Evolutionary conservation across 2,113 vertebrate species (phyloP), one percentile per base, ranked within the genome.

Genomic region (Nerophis lumbriciformis): DNA sequence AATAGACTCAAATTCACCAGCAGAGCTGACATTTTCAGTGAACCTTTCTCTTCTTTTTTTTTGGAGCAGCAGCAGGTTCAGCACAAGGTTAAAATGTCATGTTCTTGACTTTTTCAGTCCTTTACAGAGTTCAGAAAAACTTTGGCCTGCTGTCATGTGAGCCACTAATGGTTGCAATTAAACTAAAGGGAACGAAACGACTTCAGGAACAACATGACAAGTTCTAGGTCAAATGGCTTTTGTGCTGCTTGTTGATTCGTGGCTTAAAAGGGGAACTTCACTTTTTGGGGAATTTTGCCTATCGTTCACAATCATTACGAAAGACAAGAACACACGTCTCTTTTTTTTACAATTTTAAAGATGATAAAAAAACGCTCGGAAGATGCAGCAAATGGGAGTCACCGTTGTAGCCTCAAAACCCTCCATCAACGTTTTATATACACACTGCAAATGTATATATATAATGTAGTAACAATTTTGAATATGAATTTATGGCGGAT

Each of bases 1-100:
- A 62, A 81, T 74, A 65, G 53, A 73, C 68, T 65, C 52, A 47
- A 39, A 39, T 10, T 69, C 59, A 54, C 45, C 61, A 66, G 66
- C 59, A 65, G 70, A 58, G 54, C 55, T 77, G 75, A 80, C 74
- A 76, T 85, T 72, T 82, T 61, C 59, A 62, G 5, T 57, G 28
- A 61, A 72, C 21, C 59, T 9, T 39, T 16, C 15, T 6, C 8
- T 10, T 16, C 15, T 54, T 8, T 36, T 13, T 6, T 54, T 8
- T 9, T 16, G 5, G 36, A 16, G 7, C 15, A 42, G 13, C 42
- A 54, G 63, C 75, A 49, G 42, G 44, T 80, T 59, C n/a, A 72
- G 21, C 47, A 62, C 16, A 61, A 45, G 12, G 11, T 53, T 47
- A 65, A 36, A 3, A 49, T 67, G 61, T 72, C 42, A 63, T 28